Evolutionary conservation across 1,140 invertebrate species (phyloP), one percentile per base, ranked within the genome.

Genomic region (Plutomurus gul): DNA sequence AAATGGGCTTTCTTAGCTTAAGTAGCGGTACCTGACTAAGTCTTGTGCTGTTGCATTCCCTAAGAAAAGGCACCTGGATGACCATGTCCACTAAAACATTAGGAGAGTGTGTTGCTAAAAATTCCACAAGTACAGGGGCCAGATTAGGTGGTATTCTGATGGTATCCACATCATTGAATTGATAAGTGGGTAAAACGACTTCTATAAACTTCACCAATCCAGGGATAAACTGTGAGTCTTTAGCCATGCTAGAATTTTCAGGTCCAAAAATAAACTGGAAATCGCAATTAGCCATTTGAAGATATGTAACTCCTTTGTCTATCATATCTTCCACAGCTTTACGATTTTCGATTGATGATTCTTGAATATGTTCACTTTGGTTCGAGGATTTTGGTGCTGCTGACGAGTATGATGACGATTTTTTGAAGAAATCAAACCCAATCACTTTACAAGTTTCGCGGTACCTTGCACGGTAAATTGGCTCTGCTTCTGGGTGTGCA

Each of bases 261-360:
- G 65, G 27, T 18, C 37, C 20, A 70, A 83, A 82, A 22, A 83
- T 73, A 56, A 36, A 56, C 43, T 76, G 39, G n/a, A 81, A 56
- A 72, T 80, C 78, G 16, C 37, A 39, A 10, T 75, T n/a, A 22
- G 72, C 73, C 76, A 82, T 82, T 8, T 36, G 36, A 4, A 84
- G 33, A 78, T 79, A 84, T 22, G 82, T 81, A 11, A 84, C 79
- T 60, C 80, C 82, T 33, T 51, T 70, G n/a, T 84, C 77, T 16
- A 84, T 11, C 20, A 76, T 20, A 0, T 83, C 80, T 10, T 81
- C 76, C 2, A 8, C 39, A 16, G 33, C 11, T 6, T 65, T 20
- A 13, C 3, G 16, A 40, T 43, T 40, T 25, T 25, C 22, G 20
- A n/a, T 36, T 40, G 70, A 8, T 10, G 40, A n/a, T 43, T 43